phyloP scores from a whole-genome alignment of 2,797 vertebrate genomes.

The Hyperoplus lanceolatus region DNA sequence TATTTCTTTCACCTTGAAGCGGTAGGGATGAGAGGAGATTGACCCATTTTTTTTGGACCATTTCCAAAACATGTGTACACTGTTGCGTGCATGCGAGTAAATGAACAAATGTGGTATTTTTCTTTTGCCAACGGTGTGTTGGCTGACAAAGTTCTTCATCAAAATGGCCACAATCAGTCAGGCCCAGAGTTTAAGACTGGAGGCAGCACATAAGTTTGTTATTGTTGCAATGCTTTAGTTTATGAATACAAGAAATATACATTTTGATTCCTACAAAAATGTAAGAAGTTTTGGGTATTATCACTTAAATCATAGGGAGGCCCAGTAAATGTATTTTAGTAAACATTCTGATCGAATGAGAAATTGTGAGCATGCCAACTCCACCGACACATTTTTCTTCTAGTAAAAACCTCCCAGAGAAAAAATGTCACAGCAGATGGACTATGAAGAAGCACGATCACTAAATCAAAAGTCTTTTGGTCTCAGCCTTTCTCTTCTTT shows the following conservation, averaged over 20 bases:
- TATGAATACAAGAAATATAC: background rate
- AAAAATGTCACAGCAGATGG: conserved; percentile 40
- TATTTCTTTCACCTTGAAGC: background rate
- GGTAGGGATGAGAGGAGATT: background rate
- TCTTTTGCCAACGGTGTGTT: conserved; percentile 21
- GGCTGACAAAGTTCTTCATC: conserved; percentile 37
- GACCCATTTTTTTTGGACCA: background rate
- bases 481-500: background rate
- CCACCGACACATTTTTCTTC: conserved; percentile 16
- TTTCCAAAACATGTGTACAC: background rate
- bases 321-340: background rate
- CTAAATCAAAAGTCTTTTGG: conserved; percentile 29
- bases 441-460: conserved; percentile 10
- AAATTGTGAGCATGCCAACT: background rate
- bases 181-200: background rate
- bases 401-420: background rate
- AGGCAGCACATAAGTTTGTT: background rate
- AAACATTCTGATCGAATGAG: background rate
- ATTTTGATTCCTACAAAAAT: background rate
- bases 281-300: background rate
- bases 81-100: background rate
- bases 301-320: background rate
- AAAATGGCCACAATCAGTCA: background rate
- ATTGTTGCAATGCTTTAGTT: background rate
- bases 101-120: conserved; percentile 4